Evolutionary conservation across 1,140 invertebrate genomes (phyloP).

Genomic region (Conopomorpha cramerella): DNA sequence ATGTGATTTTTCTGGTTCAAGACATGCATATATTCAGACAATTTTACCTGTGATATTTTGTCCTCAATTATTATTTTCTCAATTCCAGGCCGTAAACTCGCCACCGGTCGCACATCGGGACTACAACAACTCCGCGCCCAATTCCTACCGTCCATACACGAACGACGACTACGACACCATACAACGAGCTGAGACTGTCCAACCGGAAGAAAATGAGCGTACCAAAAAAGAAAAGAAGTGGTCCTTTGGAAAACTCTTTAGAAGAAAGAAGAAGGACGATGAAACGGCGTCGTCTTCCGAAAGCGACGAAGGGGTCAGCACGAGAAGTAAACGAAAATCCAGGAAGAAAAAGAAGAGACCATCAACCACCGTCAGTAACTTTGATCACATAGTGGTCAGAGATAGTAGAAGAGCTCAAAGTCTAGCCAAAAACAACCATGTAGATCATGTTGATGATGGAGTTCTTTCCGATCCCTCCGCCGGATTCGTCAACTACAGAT

Average conservation of each 20-base stretch:
- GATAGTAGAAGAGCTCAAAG: constrained; percentile 51
- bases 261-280: constrained; percentile 68
- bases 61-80: too few relatives aligned
- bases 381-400: constrained; percentile 61
- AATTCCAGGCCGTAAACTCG: constrained; percentile 52
- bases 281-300: constrained; percentile 65
- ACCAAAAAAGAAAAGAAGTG: constrained; percentile 68
- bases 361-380: constrained; percentile 36
- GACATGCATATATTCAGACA: too few relatives aligned
- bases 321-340: constrained; percentile 51
- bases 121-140: constrained; percentile 19
- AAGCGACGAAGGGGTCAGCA: constrained; percentile 62
- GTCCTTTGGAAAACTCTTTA: constrained; percentile 73
- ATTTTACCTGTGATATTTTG: too few relatives aligned
- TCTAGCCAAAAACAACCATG: constrained; percentile 35
- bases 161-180: constrained; percentile 38
- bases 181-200: constrained; percentile 27
- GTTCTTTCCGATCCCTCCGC: constrained; percentile 58
- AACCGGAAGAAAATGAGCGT: constrained; percentile 29
- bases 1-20: too few relatives aligned
- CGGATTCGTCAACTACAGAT: constrained; percentile 51
- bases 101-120: constrained; percentile 44
- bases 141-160: constrained; percentile 33
- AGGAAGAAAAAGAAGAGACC: constrained; percentile 44
- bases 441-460: constrained; percentile 56